These are phyloP conservation scores for Drosophila testacea DNA, from an alignment of 2,888 invertebrate genomes.

Conservation along the genomic window DNA sequence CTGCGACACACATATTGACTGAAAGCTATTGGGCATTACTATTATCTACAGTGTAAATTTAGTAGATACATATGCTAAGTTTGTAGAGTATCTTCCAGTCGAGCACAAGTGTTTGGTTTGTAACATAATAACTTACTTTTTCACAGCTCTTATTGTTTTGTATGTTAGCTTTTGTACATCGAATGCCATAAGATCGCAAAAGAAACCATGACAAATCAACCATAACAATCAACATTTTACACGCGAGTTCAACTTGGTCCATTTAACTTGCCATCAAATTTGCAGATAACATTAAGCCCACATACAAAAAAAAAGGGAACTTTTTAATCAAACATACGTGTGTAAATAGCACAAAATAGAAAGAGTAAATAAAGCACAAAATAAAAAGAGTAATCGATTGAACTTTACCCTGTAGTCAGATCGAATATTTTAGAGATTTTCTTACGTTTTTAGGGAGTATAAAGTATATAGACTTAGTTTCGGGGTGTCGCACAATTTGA, in stretches of 20 bases:
- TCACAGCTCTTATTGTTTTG: neutral
- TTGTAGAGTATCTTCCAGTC: neutral
- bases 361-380: constrained; percentile 3
- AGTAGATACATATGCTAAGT: neutral
- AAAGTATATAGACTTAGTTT: no score
- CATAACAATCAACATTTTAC: constrained; percentile 64
- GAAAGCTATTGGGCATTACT: no score
- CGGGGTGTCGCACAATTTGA: no score
- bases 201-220: constrained; percentile 53
- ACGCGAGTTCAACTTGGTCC: constrained; percentile 52
- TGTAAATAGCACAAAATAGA: constrained; percentile 40
- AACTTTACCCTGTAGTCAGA: neutral
- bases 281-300: constrained; percentile 1
- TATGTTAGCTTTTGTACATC: constrained; percentile 3
- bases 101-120: neutral
- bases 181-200: constrained; percentile 11
- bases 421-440: neutral
- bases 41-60: neutral
- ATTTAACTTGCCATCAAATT: constrained; percentile 11
- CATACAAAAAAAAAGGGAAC: constrained; percentile 5
- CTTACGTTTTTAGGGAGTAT: no score
- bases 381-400: neutral
- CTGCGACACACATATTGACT: constrained; percentile 6
- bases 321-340: constrained; percentile 31
- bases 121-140: no score